Base-by-base conservation (phyloP, 2,113 vertebrate genomes). In the Calidris pugnax region DNA sequence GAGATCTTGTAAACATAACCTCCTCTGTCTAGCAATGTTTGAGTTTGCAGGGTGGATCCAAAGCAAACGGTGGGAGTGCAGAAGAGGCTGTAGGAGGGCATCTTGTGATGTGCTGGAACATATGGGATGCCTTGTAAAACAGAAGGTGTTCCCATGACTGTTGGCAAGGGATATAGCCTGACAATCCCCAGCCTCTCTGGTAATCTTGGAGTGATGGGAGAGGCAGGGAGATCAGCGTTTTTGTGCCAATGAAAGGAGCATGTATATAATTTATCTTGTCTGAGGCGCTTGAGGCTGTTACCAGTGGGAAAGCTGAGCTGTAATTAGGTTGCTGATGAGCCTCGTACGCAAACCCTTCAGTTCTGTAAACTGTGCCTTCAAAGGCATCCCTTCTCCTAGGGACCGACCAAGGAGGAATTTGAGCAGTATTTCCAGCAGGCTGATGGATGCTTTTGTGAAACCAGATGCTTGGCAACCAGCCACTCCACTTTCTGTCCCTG, bases 301-400 rank as follows among this genome's bases (percentile, higher is more conserved):
- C 69, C 86, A 96, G 79, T 69, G 92, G 89, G 95, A 92, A 85
- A 73, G 77, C 74, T 95, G 86, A 94, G 62, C 90, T 93, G 66
- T 97, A 95, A 96, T 96, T 95, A 92, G 57, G 50, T 82, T 95
- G 48, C 69, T 82, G 62, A 69, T 82, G 89, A 91, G 37, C 37
- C 32, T 85, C 4, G 1, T 92, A 72, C 30, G 86, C 66, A 95
- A 91, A 73, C 71, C 32, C 59, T 92, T 69, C 74, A 77, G 67
- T 69, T 92, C 75, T 80, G 59, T 91, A 83, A 93, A 89, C 75
- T 69, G 1, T 73, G 62, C 37, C 39, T 94, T 89, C 77, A 81
- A 66, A 94, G 78, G 45, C 90, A 87, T 56, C 48, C 50, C 45
- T 81, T 64, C 39, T 93, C 75, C 35, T 72, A 67, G 35, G 28